phyloP scores from a whole-genome alignment of 1,140 invertebrate species.

The Lamellibrachia luymesi region DNA sequence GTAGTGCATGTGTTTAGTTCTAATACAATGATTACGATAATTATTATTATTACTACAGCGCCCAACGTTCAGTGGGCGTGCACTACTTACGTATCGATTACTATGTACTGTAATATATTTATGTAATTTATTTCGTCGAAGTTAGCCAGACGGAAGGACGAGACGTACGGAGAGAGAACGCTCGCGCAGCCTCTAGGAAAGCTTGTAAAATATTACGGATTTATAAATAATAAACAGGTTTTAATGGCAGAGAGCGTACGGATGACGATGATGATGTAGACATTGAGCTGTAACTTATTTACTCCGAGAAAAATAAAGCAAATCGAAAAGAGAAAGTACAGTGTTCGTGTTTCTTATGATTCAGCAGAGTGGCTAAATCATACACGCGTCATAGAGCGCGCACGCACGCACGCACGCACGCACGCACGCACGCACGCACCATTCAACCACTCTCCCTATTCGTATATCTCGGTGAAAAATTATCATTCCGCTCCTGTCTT shows the following conservation, averaged over 20 bases:
- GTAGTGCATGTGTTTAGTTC: background rate
- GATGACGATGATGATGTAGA: background rate
- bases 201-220: background rate
- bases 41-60: background rate
- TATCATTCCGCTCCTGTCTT: too few species aligned
- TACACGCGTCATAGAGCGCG: background rate
- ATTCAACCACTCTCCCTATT: too few species aligned
- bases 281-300: background rate
- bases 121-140: slow-evolving; percentile 1
- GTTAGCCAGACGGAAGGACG: background rate
- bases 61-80: background rate
- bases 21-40: background rate
- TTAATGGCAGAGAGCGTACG: background rate
- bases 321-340: background rate
- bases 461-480: too few species aligned
- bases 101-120: slow-evolving; percentile 6
- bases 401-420: too few species aligned
- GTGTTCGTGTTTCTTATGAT: background rate
- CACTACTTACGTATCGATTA: background rate
- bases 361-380: background rate
- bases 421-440: too few species aligned
- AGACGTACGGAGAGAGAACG: background rate
- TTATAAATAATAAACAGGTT: slow-evolving; percentile 6
- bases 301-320: slow-evolving; percentile 5
- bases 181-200: background rate